Base-by-base conservation (phyloP, 2,113 vertebrate species). In the Gila orcuttii region DNA sequence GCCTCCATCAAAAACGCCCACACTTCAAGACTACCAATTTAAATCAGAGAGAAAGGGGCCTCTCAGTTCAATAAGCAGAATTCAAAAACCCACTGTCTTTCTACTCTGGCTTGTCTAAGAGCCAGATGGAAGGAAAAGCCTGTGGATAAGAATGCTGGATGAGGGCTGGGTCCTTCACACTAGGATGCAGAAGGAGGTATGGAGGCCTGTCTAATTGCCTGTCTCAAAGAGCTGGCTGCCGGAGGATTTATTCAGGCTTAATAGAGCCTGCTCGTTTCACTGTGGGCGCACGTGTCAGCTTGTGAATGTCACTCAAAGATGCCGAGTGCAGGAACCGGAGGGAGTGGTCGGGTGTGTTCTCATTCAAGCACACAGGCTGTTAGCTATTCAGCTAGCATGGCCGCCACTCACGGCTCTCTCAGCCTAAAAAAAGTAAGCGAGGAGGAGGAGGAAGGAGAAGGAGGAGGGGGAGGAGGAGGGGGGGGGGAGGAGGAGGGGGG, bases 201-300 rank as follows among this genome's bases (percentile, higher is more conserved):
- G 78, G 77, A 82, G 82, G 84, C 69, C 82, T 74, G 66, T 88
- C 73, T 89, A 88, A 89, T 88, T 89, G 86, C 89, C 78, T 85
- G 81, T 89, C 89, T 88, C 85, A 66, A 74, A 85, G 77, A 84
- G 74, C 66, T 59, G 59, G 82, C 83, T 88, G 84, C 71, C 59
- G 25, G 79, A 85, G 81, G 89, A 89, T 89, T 88, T 85, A 88
- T 88, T 86, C 77, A 79, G 89, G 79, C 85, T 89, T 88, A 89
- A 88, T 85, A 89, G 84, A 86, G 86, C 86, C 85, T 57, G 50
- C 25, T 23, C 57, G 47, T 50, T 73, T 84, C 60, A 66, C 69
- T 28, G 31, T 68, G 84, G 74, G 68, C 36, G 85, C 85, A 88
- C 83, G 80, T 88, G 85, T 88, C 87, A 86, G 82, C 76, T 84